phyloP scores from a whole-genome alignment of 2,113 vertebrate genomes.

The Marmota flaviventris region DNA sequence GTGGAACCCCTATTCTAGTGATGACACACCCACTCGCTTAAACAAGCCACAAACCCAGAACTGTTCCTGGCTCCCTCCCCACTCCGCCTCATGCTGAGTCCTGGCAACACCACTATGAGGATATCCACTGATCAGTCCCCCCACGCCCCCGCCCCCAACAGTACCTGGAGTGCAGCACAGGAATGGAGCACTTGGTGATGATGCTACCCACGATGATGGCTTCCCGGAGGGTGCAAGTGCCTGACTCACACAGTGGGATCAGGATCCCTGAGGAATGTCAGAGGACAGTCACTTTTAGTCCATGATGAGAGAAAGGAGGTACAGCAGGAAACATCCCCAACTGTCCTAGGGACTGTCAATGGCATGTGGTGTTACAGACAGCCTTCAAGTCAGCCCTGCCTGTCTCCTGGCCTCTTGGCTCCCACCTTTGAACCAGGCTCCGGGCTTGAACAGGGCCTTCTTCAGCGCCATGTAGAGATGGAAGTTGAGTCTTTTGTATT shows the following conservation, averaged over 20 bases:
- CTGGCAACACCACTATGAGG: rapidly evolving
- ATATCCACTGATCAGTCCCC: rapidly evolving
- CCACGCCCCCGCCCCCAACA: rapidly evolving
- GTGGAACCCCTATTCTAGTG: not conserved
- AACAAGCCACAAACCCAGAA: not conserved
- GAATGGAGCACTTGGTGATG: constrained; percentile 97
- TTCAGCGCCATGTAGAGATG: constrained; percentile 98
- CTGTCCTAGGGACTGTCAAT: not conserved
- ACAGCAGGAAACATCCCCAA: not conserved
- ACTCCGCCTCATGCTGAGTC: not conserved
- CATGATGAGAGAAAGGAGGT: not conserved
- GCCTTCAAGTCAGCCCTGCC: too few relatives aligned
- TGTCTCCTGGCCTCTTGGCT: not conserved
- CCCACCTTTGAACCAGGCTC: constrained; percentile 98
- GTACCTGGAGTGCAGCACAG: constrained; percentile 98
- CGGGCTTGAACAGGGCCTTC: constrained; percentile 98
- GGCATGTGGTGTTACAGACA: not conserved
- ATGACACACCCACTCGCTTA: not conserved
- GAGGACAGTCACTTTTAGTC: not conserved
- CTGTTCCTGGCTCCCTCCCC: not conserved
- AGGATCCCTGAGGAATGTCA: constrained; percentile 91
- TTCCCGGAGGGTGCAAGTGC: constrained; percentile 96
- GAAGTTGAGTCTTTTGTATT: constrained; percentile 98
- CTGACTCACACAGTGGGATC: constrained; percentile 97
- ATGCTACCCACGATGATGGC: constrained; percentile 98